phyloP scores from a whole-genome alignment of 2,797 vertebrate genomes.

The Trichosurus vulpecula region DNA sequence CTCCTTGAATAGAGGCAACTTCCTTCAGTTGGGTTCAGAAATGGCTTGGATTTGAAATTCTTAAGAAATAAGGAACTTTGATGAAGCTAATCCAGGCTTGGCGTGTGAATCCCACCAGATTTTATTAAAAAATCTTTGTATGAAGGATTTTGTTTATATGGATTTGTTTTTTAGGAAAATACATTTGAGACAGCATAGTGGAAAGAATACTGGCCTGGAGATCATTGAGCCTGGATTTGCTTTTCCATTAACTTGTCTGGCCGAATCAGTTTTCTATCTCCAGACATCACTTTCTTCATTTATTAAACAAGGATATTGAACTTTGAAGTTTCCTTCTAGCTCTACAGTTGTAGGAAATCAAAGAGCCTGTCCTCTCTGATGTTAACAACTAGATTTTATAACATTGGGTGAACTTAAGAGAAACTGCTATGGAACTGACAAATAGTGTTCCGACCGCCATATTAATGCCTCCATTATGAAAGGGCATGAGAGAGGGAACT shows the following conservation, averaged over 20 bases:
- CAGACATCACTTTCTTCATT: background rate
- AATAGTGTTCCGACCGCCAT: background rate
- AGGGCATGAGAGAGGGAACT: background rate
- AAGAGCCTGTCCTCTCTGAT: background rate
- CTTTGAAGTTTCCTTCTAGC: background rate
- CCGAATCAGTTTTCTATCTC: background rate
- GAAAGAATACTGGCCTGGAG: background rate
- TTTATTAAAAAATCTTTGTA: constrained; percentile 33
- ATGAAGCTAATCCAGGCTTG: constrained; percentile 2
- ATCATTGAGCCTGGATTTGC: background rate
- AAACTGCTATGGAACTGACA: constrained; percentile 8
- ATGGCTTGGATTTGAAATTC: constrained; percentile 42
- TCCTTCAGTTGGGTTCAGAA: background rate
- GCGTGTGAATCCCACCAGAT: background rate
- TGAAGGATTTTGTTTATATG: constrained; percentile 15
- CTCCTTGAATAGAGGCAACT: background rate
- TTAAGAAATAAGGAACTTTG: constrained; percentile 35
- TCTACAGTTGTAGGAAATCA: background rate
- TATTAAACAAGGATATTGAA: background rate
- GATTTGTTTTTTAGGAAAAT: background rate
- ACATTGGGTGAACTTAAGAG: constrained; percentile 10
- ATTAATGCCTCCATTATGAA: background rate
- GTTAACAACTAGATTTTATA: background rate
- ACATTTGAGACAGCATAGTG: background rate
- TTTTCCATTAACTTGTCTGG: background rate